Conservation (phyloP, 2,888 invertebrate species). For the Lasioglossum leucozonium region DNA sequence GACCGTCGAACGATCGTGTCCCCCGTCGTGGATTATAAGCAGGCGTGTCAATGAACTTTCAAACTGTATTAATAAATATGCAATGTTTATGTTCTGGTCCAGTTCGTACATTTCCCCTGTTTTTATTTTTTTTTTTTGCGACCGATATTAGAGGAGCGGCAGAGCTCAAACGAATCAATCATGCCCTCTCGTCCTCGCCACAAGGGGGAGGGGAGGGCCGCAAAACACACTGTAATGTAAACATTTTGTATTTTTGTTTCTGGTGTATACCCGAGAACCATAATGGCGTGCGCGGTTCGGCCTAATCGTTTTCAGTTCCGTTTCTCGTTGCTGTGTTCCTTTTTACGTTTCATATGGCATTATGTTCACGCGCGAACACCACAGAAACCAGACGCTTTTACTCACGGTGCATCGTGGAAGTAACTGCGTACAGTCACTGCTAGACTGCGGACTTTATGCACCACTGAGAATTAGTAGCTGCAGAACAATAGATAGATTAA, state of each 20-base stretch:
- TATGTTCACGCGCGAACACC: not conserved
- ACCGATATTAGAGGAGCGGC: not conserved
- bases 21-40: constrained; percentile 55
- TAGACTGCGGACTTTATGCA: not conserved
- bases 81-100: constrained; percentile 78
- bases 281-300: constrained; percentile 2
- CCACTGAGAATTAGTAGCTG: not conserved
- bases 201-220: not conserved
- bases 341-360: not conserved
- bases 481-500: not conserved
- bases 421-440: not conserved
- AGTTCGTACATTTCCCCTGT: constrained; percentile 75
- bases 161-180: not conserved
- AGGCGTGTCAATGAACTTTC: constrained; percentile 68
- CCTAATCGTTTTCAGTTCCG: not conserved
- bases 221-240: constrained; percentile 4
- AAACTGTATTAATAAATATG: constrained; percentile 79
- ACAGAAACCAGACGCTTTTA: not conserved
- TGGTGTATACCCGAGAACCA: not conserved
- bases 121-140: constrained; percentile 8
- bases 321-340: not conserved
- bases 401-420: not conserved
- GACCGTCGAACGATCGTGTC: constrained; percentile 30
- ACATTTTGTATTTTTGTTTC: constrained; percentile 30
- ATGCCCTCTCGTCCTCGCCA: not conserved